Evolutionary conservation across 2,113 vertebrate genomes (phyloP), one percentile per base, ranked within the genome.

Genomic region (Callipepla californica): DNA sequence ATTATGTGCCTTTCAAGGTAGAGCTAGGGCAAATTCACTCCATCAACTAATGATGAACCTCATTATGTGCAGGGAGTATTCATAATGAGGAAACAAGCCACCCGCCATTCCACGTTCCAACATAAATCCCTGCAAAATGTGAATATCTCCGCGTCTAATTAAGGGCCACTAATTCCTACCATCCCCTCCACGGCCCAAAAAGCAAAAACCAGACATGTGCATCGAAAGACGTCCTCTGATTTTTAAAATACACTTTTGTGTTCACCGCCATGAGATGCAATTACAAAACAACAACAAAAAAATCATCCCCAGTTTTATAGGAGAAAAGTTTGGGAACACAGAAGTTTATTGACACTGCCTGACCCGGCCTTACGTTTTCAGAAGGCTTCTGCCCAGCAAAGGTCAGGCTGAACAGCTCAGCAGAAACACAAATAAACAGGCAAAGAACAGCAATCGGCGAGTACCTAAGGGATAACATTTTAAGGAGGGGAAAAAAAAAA

Each of bases 31-130:
- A 98, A 99, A 98, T 99, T 98, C 98, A 98, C 98, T 99, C 98
- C 98, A 99, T 99, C 99, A 99, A 99, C 99, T 99, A 99, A 99
- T 99, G 99, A 99, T 98, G 98, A 98, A 98, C 98, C 99, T 99
- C 99, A 99, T 99, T 99, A 99, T 98, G 98, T 98, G 98, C 98
- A 98, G 98, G 98, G 98, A 98, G 98, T 98, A 98, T 97, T 98
- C 98, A 98, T 99, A 99, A 99, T 99, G 99, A 99, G 99, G 98
- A 98, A 98, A 97, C 98, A 97, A 97, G 98, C 98, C 97, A 98
- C 98, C 98, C 97, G 97, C 98, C 98, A 98, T 98, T 98, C 98
- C 98, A 98, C 98, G 98, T 98, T 98, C 98, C 98, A 97, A 98
- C 98, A 98, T 98, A 99, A 99, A 99, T 98, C 98, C 98, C 98